Base-by-base conservation (phyloP, 2,113 vertebrate genomes). In the Cygnus atratus region DNA sequence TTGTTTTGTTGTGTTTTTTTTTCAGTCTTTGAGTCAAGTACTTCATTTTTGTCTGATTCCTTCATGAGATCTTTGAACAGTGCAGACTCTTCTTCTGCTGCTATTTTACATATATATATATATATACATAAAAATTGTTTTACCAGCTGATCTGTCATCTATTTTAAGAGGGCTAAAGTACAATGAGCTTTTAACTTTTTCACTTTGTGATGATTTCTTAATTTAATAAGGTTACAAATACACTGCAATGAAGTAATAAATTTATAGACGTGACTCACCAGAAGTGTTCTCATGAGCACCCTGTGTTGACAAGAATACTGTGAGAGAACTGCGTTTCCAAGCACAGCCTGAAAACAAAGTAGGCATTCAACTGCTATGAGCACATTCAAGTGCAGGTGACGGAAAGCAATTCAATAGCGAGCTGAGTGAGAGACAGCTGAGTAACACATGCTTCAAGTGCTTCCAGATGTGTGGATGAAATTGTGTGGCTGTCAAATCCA, bases 391-490 rank as follows among this genome's bases (percentile, higher is more conserved):
- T 20, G 13, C 39, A 78, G 37, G 59, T 55, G 31, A 88, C 46
- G 41, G 9, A 93, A 88, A 80, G 9, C 19, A 92, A 46, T 71
- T 87, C 37, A 59, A 3, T 14, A 6, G 57, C 33, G 16, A 84
- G 11, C 37, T 84, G 24, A 93, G n/a, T 2, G 4, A 43, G 21
- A 50, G 79, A 77, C 16, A 73, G n/a, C 11, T 70, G 58, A 92
- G 19, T 80, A 92, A 29, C 0, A 8, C 21, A 26, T 54, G 12
- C 18, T 87, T 92, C 68, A 81, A 81, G 76, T 84, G 19, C 41
- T 88, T 93, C 65, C 92, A 97, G 76, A 72, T 77, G 79, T 73
- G 63, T 50, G 41, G 19, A 16, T 92, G 72, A 90, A 90, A 92
- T 57, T 24, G 18, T 57, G 35, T 24, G 29, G 14, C n/a, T 88